phyloP scores from a whole-genome alignment of 2,888 invertebrate species.

The Stenoptilia bipunctidactyla region DNA sequence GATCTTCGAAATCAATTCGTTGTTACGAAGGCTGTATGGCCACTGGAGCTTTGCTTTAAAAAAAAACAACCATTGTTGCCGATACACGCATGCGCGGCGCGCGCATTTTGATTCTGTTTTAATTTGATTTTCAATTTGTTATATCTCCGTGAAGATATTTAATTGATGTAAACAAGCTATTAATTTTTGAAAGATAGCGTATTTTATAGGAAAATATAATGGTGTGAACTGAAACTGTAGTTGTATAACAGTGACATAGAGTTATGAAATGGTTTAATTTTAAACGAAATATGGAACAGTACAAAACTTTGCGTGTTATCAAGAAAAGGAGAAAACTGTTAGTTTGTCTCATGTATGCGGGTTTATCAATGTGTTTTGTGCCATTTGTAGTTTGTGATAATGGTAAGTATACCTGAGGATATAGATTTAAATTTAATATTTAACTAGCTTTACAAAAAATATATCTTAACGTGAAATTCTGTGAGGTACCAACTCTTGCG shows the following conservation, averaged over 20 bases:
- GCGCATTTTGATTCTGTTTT: conserved; percentile 23
- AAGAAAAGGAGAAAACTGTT: conserved; percentile 31
- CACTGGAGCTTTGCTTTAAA: conserved; percentile 27
- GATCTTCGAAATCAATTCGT: conserved; percentile 26
- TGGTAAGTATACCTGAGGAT: conserved; percentile 38
- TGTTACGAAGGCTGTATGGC: conserved; percentile 35
- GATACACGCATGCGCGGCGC: conserved; percentile 48
- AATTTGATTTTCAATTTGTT: no score
- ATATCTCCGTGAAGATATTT: no score
- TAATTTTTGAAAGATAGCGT: no score
- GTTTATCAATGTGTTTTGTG: conserved; percentile 40
- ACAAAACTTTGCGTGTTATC: conserved; percentile 17
- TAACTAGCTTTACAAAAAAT: no score
- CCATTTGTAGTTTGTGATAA: conserved; percentile 39
- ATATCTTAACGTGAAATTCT: no score
- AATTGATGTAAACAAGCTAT: no score
- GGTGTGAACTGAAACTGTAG: no score
- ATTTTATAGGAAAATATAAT: no score
- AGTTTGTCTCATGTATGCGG: conserved; percentile 38
- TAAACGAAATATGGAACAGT: neutral
- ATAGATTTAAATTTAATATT: no score
- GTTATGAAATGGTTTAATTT: neutral
- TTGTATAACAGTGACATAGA: neutral
- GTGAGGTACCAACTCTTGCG: no score
- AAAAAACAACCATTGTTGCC: conserved; percentile 42